Percentiles rank a stretch among this genome's conserved stretches.
These are phyloP conservation scores for Hypocryptadius cinnamomeus DNA, from an alignment of 2,113 vertebrate species.

Conservation along the genomic window DNA sequence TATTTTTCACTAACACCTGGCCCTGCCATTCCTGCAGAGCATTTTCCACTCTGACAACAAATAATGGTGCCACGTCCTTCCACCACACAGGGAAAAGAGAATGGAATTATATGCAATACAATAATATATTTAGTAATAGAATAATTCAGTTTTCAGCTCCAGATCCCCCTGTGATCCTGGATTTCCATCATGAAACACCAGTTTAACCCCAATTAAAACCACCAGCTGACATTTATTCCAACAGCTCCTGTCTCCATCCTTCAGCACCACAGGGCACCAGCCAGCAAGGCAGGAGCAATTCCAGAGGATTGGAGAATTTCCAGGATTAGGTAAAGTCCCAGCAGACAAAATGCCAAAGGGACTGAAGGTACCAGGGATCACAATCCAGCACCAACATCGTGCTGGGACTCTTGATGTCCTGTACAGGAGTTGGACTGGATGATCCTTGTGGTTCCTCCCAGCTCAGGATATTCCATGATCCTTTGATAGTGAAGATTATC, in stretches of 20 bases:
- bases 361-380: not conserved
- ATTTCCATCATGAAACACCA: not conserved
- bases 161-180: not conserved
- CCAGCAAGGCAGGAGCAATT: not conserved
- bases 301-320: not conserved
- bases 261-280: accelerated
- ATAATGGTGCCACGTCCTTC: accelerated
- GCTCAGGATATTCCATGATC: not conserved
- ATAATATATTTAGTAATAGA: not conserved
- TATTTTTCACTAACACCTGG: not conserved
- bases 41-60: not conserved
- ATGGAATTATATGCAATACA: accelerated
- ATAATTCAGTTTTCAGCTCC: not conserved
- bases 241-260: not conserved
- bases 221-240: not conserved
- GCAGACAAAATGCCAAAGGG: not conserved
- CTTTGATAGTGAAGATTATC: not conserved
- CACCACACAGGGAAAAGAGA: not conserved
- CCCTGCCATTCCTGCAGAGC: not conserved
- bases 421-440: not conserved
- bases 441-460: not conserved
- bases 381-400: not conserved
- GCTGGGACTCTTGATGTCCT: not conserved
- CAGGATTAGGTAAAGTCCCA: not conserved
- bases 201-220: not conserved